phyloP scores from a whole-genome alignment of 2,888 invertebrate genomes.

The Campopleginae sp. region DNA sequence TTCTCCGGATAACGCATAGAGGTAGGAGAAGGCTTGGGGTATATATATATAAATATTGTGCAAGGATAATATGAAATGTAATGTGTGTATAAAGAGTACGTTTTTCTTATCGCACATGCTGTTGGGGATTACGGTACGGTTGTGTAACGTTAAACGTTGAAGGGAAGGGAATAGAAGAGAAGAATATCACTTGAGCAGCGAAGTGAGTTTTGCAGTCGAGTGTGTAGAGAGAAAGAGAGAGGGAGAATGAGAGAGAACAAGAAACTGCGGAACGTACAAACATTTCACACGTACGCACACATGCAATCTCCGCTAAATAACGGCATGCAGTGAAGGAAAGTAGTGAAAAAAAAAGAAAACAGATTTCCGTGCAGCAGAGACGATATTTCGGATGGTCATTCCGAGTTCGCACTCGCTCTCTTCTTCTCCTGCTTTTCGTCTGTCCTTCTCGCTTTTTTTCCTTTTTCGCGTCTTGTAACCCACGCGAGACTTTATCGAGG shows the following conservation, averaged over 20 bases:
- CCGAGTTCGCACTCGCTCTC: slow-evolving; percentile 46
- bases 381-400: slow-evolving; percentile 33
- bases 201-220: slow-evolving; percentile 43
- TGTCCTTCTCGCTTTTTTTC: slow-evolving; percentile 11
- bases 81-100: slow-evolving; percentile 53
- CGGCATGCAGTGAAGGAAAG: slow-evolving; percentile 35
- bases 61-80: slow-evolving; percentile 32
- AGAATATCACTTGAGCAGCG: slow-evolving; percentile 39
- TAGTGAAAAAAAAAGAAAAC: slow-evolving; percentile 12
- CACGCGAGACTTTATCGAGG: slow-evolving; percentile 21
- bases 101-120: slow-evolving; percentile 59
- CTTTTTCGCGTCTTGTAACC: slow-evolving; percentile 45
- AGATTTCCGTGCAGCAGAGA: slow-evolving; percentile 45
- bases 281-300: neutral
- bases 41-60: neutral
- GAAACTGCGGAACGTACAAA: slow-evolving; percentile 33
- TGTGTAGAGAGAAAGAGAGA: neutral
- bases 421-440: slow-evolving; percentile 46
- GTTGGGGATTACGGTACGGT: slow-evolving; percentile 46
- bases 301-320: slow-evolving; percentile 48
- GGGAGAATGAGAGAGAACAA: slow-evolving; percentile 12
- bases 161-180: neutral
- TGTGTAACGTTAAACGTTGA: slow-evolving; percentile 37
- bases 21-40: neutral
- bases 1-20: neutral